Percentiles rank a stretch among this genome's conserved stretches.
phyloP scores from a whole-genome alignment of 1,140 invertebrate species.

The Helicorthomorpha holstii region DNA sequence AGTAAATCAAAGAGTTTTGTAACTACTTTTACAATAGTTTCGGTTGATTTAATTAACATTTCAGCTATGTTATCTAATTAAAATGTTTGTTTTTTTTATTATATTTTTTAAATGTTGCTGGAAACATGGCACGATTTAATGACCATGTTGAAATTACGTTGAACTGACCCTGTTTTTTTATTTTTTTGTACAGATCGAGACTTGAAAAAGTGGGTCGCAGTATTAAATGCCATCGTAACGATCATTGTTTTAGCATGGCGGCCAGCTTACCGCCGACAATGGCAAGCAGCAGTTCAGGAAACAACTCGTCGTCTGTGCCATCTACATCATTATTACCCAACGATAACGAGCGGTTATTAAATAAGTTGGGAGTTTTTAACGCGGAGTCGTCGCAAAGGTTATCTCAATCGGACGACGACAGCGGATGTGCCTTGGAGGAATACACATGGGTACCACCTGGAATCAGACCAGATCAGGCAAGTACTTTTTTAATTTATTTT shows the following conservation, averaged over 20 bases:
- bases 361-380: slow-evolving; percentile 11
- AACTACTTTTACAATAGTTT: no score
- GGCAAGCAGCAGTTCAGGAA: slow-evolving; percentile 11
- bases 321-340: not conserved
- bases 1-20: no score
- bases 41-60: no score
- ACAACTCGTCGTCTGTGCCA: slow-evolving; percentile 6
- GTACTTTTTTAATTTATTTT: slow-evolving; percentile 10
- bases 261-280: slow-evolving; percentile 20
- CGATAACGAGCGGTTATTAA: slow-evolving; percentile 3
- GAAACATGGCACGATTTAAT: no score
- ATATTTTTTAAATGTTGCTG: no score
- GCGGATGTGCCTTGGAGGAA: slow-evolving; percentile 89
- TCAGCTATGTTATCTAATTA: no score
- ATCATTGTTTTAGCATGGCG: slow-evolving; percentile 28
- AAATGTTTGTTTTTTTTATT: no score
- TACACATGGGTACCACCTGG: slow-evolving; percentile 97
- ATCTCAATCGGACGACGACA: slow-evolving; percentile 90
- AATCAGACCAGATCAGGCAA: slow-evolving; percentile 85
- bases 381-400: slow-evolving; percentile 54
- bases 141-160: no score
- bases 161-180: not conserved
- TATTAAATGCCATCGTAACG: slow-evolving; percentile 47
- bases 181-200: slow-evolving; percentile 32
- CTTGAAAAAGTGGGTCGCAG: slow-evolving; percentile 51